A percentile compares a stretch with the other conserved stretches of the same genome.
Conservation (phyloP, 2,888 invertebrate genomes). For the Masnerella sp. region DNA sequence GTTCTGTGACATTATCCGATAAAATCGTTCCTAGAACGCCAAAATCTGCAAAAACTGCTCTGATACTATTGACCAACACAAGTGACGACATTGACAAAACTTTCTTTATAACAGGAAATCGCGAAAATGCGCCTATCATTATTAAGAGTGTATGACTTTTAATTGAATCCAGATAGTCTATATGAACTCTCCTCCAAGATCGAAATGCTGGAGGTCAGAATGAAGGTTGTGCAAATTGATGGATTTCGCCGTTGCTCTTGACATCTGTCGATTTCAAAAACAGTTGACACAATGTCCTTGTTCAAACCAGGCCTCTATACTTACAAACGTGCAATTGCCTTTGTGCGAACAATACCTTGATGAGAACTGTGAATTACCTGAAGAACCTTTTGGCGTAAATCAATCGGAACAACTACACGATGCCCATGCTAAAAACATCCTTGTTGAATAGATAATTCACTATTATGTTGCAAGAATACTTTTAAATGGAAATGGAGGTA, state of each 20-base stretch:
- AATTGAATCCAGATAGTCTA: slow-evolving; percentile 14
- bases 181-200: slow-evolving; percentile 14
- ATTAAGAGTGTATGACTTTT: slow-evolving; percentile 2
- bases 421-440: slow-evolving; percentile 24
- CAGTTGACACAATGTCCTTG: not conserved
- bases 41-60: too few species aligned
- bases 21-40: too few species aligned
- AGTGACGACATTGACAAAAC: too few species aligned
- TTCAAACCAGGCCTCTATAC: slow-evolving; percentile 21
- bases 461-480: not conserved
- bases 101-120: too few species aligned
- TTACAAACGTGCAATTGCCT: slow-evolving; percentile 13
- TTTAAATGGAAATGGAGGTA: slow-evolving; percentile 6
- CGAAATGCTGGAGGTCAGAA: slow-evolving; percentile 13
- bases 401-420: slow-evolving; percentile 15
- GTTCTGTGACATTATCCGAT: too few species aligned
- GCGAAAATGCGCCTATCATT: slow-evolving; percentile 4
- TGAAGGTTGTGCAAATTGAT: too few species aligned
- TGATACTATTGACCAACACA: too few species aligned
- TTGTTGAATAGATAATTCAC: slow-evolving; percentile 13
- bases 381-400: not conserved
- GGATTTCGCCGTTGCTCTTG: slow-evolving; percentile 7
- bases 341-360: slow-evolving; percentile 15
- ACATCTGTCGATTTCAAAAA: not conserved
- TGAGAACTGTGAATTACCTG: slow-evolving; percentile 10